A percentile compares a stretch with the other conserved stretches of the same genome.
Evolutionary conservation across 2,113 vertebrate species (phyloP).

Genomic region (Gopherus evgoodei): DNA sequence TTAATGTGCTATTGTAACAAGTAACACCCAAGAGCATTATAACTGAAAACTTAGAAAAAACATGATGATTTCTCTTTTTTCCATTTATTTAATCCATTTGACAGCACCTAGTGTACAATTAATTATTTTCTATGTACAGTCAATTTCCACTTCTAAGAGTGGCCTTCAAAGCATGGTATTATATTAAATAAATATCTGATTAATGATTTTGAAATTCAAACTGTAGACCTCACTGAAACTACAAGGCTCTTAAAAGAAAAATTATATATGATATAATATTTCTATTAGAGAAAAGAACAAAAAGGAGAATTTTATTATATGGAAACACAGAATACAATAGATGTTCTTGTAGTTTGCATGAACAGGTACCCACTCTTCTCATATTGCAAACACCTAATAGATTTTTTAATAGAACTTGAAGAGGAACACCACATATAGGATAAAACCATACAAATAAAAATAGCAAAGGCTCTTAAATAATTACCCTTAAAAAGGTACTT

Average conservation of each 20-base stretch:
- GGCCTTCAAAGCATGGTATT: not conserved
- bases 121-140: not conserved
- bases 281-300: not conserved
- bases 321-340: not conserved
- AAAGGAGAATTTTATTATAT: not conserved
- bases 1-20: too few relatives aligned
- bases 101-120: not conserved
- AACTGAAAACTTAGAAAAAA: too few relatives aligned
- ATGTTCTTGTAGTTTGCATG: not conserved
- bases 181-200: not conserved
- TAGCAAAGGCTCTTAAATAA: not conserved
- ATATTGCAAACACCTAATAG: not conserved
- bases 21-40: too few relatives aligned
- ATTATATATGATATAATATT: not conserved
- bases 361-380: not conserved
- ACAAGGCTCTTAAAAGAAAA: not conserved
- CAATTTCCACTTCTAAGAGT: not conserved
- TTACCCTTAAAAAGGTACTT: slow-evolving; percentile 69
- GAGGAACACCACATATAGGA: not conserved
- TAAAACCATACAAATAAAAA: not conserved
- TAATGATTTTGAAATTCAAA: too few relatives aligned
- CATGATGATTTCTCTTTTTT: not conserved
- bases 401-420: not conserved
- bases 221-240: not conserved
- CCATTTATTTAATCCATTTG: not conserved